A percentile compares a stretch with the other conserved stretches of the same genome.
Evolutionary conservation across 2,888 invertebrate species (phyloP).

Genomic region (Lacanobia wlatinum): DNA sequence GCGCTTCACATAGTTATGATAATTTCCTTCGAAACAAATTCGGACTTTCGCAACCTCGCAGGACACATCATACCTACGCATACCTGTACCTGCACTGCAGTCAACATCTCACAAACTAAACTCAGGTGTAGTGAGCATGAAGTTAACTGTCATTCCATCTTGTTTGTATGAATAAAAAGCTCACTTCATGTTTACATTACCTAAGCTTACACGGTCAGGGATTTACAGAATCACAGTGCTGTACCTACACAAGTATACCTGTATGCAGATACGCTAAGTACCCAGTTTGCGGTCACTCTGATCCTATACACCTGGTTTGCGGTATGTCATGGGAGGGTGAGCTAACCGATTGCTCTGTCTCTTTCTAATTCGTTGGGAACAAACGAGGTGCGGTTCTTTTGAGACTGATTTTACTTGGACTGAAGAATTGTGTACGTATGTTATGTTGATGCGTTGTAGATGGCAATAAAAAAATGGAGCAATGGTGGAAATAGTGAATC

Average conservation of each 20-base stretch:
- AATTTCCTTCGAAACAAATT: too few relatives aligned
- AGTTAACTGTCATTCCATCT: too few relatives aligned
- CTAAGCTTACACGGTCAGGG: neutral
- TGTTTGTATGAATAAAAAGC: too few relatives aligned
- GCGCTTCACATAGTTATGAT: too few relatives aligned
- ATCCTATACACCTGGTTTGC: slow-evolving; percentile 46
- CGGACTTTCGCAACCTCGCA: too few relatives aligned
- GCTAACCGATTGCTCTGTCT: slow-evolving; percentile 20
- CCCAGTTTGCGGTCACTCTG: slow-evolving; percentile 39
- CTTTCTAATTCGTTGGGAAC: slow-evolving; percentile 25
- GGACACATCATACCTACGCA: too few relatives aligned
- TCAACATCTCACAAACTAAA: too few relatives aligned
- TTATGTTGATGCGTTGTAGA: neutral
- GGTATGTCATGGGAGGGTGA: slow-evolving; percentile 26
- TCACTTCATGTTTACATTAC: neutral
- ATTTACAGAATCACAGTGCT: neutral
- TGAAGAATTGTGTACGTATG: neutral
- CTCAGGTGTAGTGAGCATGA: too few relatives aligned
- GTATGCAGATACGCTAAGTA: slow-evolving; percentile 22
- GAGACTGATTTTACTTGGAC: neutral
- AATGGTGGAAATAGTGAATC: too few relatives aligned
- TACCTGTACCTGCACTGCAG: too few relatives aligned
- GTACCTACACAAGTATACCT: neutral
- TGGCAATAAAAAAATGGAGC: too few relatives aligned
- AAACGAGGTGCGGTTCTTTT: slow-evolving; percentile 31